Evolutionary conservation across 2,113 vertebrate species (phyloP).

Genomic region (Mirounga angustirostris): DNA sequence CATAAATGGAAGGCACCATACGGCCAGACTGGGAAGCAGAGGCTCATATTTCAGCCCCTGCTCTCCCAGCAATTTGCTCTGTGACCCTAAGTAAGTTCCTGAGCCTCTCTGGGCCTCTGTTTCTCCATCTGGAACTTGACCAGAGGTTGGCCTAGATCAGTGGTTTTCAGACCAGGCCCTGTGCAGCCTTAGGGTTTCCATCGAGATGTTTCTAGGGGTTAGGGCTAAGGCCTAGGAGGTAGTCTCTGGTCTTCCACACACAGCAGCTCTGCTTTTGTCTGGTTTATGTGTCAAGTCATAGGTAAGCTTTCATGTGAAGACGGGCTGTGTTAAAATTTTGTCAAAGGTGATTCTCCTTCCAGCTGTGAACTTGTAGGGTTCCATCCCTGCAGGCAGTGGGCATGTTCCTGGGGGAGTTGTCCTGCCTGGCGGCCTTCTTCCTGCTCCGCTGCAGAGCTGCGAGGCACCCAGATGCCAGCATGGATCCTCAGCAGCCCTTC

Average conservation of each 20-base stretch:
- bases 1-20: not conserved
- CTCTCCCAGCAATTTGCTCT: not conserved
- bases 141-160: not conserved
- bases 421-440: conserved; percentile 93
- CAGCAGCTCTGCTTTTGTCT: not conserved
- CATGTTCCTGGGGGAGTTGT: conserved; percentile 96
- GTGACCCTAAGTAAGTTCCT: not conserved
- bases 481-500: conserved; percentile 89
- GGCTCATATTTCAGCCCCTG: not conserved
- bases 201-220: not conserved
- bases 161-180: not conserved
- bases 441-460: conserved; percentile 89
- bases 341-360: not conserved
- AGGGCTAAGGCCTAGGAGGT: not conserved
- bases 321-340: not conserved
- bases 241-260: not conserved
- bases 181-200: not conserved
- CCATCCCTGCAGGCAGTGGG: conserved; percentile 90
- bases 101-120: not conserved
- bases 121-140: conserved; percentile 8
- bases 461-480: conserved; percentile 84
- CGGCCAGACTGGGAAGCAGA: not conserved
- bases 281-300: not conserved
- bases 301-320: not conserved
- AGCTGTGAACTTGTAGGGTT: not conserved